These are phyloP conservation scores for Lycophotia porphyrea DNA, from an alignment of 2,888 invertebrate species.

Conservation along the genomic window DNA sequence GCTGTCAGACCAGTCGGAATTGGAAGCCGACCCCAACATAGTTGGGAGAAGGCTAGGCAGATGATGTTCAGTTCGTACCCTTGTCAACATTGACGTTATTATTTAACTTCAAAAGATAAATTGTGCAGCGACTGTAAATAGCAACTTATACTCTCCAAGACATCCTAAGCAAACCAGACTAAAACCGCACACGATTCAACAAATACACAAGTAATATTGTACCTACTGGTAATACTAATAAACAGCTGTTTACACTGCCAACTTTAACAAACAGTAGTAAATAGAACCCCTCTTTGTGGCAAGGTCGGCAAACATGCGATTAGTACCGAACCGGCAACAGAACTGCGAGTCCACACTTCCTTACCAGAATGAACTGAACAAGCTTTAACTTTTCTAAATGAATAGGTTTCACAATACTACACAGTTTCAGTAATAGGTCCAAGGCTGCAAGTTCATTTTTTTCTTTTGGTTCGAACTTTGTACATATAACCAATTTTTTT, in stretches of 20 bases:
- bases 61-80: not conserved
- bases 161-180: conserved; percentile 17
- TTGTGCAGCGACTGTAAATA: not conserved
- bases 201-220: conserved; percentile 3
- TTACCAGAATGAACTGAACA: not conserved
- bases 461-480: not conserved
- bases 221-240: conserved; percentile 11
- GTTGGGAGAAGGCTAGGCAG: not conserved
- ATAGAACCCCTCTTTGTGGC: conserved; percentile 12
- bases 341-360: conserved; percentile 4
- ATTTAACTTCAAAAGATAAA: conserved; percentile 1
- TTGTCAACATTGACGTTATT: not conserved
- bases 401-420: not conserved
- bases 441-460: not conserved
- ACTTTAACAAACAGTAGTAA: conserved; percentile 22
- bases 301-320: conserved; percentile 13
- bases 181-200: conserved; percentile 3
- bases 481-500: not conserved
- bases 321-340: not conserved
- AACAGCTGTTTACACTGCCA: not conserved
- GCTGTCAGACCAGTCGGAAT: not conserved
- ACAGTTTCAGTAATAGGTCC: not conserved
- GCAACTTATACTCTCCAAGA: not conserved
- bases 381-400: not conserved
- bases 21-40: not conserved